These are phyloP conservation scores for Platysternon megacephalum DNA, from an alignment of 2,113 vertebrate genomes.

Conservation along the genomic window DNA sequence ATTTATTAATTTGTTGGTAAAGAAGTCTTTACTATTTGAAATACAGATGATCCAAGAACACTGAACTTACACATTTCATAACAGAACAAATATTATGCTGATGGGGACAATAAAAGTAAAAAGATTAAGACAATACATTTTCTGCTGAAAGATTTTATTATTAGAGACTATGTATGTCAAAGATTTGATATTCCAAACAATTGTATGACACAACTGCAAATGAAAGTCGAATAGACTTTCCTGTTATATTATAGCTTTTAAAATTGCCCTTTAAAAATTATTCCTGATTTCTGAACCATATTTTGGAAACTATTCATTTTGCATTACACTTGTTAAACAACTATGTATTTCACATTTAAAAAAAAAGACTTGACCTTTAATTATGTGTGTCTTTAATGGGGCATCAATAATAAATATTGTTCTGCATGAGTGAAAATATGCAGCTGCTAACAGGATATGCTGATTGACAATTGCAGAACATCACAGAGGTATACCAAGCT, in stretches of 20 bases:
- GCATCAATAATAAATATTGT: not conserved
- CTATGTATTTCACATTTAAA: not conserved
- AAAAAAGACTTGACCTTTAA: not conserved
- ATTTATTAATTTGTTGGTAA: not conserved
- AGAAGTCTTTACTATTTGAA: not conserved
- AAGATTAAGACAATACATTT: not conserved
- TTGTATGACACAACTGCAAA: not conserved
- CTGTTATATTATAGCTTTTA: not conserved
- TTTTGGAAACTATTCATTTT: not conserved
- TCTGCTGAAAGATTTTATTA: not conserved
- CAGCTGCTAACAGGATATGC: not conserved
- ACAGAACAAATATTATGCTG: not conserved
- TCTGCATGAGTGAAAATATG: not conserved
- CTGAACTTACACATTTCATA: not conserved
- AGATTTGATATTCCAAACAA: not conserved
- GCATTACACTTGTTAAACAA: not conserved
- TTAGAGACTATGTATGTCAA: not conserved
- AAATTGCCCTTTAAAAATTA: not conserved
- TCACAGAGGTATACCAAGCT: not conserved
- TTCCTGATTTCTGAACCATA: not conserved
- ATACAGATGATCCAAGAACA: not conserved
- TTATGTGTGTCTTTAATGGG: not conserved
- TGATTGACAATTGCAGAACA: not conserved
- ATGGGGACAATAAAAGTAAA: not conserved
- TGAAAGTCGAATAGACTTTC: not conserved